Percentiles rank a stretch among this genome's conserved stretches.
phyloP scores from a whole-genome alignment of 2,888 invertebrate genomes.

The Neuroscelio doddi region DNA sequence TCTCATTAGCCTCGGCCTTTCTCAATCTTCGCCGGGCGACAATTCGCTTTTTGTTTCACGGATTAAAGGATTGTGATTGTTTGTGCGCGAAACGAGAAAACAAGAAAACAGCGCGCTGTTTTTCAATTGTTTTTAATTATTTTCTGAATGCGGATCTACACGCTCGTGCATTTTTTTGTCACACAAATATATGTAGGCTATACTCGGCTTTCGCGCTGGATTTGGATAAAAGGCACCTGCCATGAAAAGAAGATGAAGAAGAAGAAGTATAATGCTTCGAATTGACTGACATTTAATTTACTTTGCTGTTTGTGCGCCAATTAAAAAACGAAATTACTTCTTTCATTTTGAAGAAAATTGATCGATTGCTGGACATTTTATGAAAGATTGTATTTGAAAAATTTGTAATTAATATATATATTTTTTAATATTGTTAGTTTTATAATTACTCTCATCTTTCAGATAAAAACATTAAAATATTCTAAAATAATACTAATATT shows the following conservation, averaged over 20 bases:
- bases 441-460: too few species aligned
- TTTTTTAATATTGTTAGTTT: too few species aligned
- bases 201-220: constrained; percentile 8
- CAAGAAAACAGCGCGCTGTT: constrained; percentile 14
- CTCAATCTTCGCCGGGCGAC: constrained; percentile 16
- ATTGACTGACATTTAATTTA: constrained; percentile 30
- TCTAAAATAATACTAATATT: too few species aligned
- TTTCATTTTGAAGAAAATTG: constrained; percentile 16
- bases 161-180: constrained; percentile 1
- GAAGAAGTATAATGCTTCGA: constrained; percentile 7
- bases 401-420: too few species aligned
- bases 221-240: constrained; percentile 13
- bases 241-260: constrained; percentile 13
- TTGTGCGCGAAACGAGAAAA: constrained; percentile 24
- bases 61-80: constrained; percentile 34
- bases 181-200: too few species aligned
- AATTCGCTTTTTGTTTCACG: constrained; percentile 27
- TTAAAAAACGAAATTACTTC: constrained; percentile 31
- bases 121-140: constrained; percentile 38
- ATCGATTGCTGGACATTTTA: constrained; percentile 11
- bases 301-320: constrained; percentile 21
- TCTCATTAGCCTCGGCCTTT: background rate
- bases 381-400: too few species aligned
- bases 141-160: constrained; percentile 26
- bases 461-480: too few species aligned